Evolutionary conservation across 2,797 vertebrate species (phyloP).

Genomic region (Sylvilagus floridanus): DNA sequence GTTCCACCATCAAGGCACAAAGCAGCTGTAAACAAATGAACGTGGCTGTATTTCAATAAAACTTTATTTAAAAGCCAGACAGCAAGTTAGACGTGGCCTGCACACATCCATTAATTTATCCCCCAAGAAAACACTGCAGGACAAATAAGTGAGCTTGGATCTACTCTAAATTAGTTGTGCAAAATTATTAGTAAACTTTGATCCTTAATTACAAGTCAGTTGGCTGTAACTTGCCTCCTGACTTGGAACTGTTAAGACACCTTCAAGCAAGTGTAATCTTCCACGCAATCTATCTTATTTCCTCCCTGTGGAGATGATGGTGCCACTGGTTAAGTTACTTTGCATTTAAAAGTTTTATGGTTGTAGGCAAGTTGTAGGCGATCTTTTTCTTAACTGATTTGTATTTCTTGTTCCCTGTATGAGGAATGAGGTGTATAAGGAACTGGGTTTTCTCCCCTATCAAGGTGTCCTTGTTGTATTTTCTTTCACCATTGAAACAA

Average conservation of each 20-base stretch:
- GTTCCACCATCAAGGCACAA: too few species aligned
- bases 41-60: neutral
- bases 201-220: neutral
- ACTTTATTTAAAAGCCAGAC: neutral
- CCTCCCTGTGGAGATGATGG: neutral
- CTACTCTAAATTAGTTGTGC: neutral
- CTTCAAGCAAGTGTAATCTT: neutral
- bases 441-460: neutral
- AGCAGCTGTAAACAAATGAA: neutral
- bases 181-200: neutral
- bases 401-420: neutral
- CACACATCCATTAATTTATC: neutral
- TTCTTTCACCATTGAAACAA: neutral
- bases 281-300: neutral
- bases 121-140: neutral
- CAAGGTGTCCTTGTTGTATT: neutral
- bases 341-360: neutral
- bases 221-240: neutral
- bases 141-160: neutral
- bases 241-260: neutral
- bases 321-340: neutral
- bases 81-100: neutral
- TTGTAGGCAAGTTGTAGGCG: neutral
- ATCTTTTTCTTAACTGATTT: neutral
- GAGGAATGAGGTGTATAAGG: neutral